Evolutionary conservation across 2,888 invertebrate genomes (phyloP), one percentile per base, ranked within the genome.

Genomic region (Craniophora ligustri): DNA sequence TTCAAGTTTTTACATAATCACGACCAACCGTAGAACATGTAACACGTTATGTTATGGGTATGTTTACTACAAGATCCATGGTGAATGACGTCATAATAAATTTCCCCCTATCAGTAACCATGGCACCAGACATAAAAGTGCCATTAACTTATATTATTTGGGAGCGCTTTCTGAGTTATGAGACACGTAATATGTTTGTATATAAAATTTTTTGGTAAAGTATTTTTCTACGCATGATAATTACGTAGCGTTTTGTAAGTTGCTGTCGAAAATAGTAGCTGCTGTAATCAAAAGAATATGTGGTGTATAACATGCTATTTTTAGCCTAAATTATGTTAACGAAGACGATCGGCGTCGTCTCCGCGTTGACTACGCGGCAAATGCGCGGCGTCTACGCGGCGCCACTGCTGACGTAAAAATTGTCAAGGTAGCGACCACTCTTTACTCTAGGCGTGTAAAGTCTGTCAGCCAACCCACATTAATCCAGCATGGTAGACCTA

Each of bases 71-170:
- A 10, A 31, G 11, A 30, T 7, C n/a, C 14, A 21, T 38, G 18
- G 5, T 3, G 13, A 5, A 38, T 68, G 69, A 51, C 35, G 65
- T 66, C 72, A 71, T 5, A 5, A 39, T 50, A 3, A 61, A 71
- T 46, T 48, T n/a, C 41, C 40, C 66, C 39, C 49, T 45, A 55
- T 51, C 26, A 35, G 63, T 45, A 23, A 51, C 41, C 38, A 62
- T 67, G 67, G 72, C 72, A 68, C 55, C 72, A 51, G 49, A 55
- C 47, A 16, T 50, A 46, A 49, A 49, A 30, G 28, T 7, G 11
- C 48, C 38, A 40, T 66, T 50, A 44, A 38, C 21, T 42, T 30
- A 67, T 67, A 67, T 54, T 62, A 61, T 44, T 28, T 41, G 5
- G 21, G 28, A 32, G 40, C 16, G 23, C 34, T 47, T 47, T 23